A percentile compares a stretch with the other conserved stretches of the same genome.
These are phyloP conservation scores for Nebria salina DNA, from an alignment of 2,888 invertebrate species.

Conservation along the genomic window DNA sequence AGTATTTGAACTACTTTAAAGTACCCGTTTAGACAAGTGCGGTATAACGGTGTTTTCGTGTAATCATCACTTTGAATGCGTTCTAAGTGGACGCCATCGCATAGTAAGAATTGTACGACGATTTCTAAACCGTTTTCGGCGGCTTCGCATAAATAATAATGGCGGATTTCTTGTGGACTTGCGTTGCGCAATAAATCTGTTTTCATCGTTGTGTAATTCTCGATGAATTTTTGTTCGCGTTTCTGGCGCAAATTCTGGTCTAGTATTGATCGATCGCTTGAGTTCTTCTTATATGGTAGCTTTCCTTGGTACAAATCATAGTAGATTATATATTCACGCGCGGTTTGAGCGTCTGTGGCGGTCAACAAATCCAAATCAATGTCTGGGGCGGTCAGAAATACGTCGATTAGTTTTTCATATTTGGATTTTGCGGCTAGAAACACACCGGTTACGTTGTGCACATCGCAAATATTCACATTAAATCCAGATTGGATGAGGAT, in stretches of 20 bases:
- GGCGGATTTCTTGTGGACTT: constrained; percentile 16
- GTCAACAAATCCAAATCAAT: constrained; percentile 22
- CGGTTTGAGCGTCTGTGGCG: not conserved
- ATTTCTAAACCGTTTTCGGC: constrained; percentile 29
- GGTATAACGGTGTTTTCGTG: constrained; percentile 32
- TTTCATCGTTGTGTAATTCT: constrained; percentile 25
- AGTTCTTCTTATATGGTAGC: constrained; percentile 27
- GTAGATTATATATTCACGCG: constrained; percentile 27
- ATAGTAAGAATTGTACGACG: constrained; percentile 33
- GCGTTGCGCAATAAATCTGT: constrained; percentile 16
- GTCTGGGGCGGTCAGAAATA: constrained; percentile 14
- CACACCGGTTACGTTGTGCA: constrained; percentile 20
- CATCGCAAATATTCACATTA: constrained; percentile 27
- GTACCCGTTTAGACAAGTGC: constrained; percentile 27
- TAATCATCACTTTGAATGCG: constrained; percentile 10
- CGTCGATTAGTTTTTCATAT: constrained; percentile 32
- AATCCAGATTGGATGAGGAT: constrained; percentile 22
- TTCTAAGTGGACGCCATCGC: constrained; percentile 25
- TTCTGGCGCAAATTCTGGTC: constrained; percentile 34
- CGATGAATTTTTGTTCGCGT: constrained; percentile 27
- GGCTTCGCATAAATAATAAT: constrained; percentile 30
- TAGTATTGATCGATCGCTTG: constrained; percentile 21
- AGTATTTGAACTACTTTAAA: constrained; percentile 30
- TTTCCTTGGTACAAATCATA: constrained; percentile 24
- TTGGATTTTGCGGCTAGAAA: constrained; percentile 37